Evolutionary conservation across 2,113 vertebrate genomes (phyloP).

Genomic region (Haliaeetus leucogaster): DNA sequence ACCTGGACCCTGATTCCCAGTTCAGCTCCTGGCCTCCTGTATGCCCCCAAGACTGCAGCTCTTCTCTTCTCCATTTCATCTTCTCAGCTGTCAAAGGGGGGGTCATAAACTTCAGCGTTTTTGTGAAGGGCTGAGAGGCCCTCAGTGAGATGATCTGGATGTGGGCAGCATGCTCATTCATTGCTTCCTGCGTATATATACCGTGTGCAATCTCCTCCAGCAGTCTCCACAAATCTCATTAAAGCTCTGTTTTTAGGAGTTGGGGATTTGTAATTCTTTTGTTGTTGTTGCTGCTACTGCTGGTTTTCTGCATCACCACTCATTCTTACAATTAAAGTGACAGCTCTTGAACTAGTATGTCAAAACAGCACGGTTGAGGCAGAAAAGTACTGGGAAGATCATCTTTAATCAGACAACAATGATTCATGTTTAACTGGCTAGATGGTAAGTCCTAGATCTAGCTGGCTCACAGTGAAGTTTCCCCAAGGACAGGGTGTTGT

Average conservation of each 20-base stretch:
- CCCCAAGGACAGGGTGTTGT: not conserved
- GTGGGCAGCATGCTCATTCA: not conserved
- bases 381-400: slow-evolving; percentile 19
- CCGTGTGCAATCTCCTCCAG: not conserved
- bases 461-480: not conserved
- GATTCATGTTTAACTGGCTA: not conserved
- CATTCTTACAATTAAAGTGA: slow-evolving; percentile 34
- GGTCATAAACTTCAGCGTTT: not conserved
- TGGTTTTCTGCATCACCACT: slow-evolving; percentile 24
- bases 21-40: not conserved
- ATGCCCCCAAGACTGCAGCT: not conserved
- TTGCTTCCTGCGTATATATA: fast-evolving
- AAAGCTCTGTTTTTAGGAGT: not conserved
- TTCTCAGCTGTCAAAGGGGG: not conserved
- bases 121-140: not conserved
- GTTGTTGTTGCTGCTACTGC: not conserved
- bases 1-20: not conserved
- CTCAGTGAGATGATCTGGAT: not conserved
- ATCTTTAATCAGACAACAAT: not conserved
- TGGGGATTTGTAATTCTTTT: not conserved
- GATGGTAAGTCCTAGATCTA: not conserved
- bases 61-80: not conserved
- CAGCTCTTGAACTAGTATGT: slow-evolving; percentile 42
- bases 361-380: slow-evolving; percentile 33
- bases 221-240: not conserved